These are phyloP conservation scores for Glossosoma conforme DNA, from an alignment of 1,140 invertebrate species.

Conservation along the genomic window DNA sequence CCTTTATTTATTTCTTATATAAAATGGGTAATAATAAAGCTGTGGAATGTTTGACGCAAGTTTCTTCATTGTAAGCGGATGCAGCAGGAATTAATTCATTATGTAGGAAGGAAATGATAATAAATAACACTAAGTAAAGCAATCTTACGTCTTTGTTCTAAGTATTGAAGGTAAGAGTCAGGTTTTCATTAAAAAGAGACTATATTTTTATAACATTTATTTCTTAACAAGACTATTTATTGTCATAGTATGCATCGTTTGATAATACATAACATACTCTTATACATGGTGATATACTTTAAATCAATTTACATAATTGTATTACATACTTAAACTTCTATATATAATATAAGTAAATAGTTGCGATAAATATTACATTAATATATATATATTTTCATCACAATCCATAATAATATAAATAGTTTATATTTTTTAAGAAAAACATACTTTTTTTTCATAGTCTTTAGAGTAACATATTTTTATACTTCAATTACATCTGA, in stretches of 20 bases:
- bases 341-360: conserved; percentile 11
- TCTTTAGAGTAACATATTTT: neutral
- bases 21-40: no score
- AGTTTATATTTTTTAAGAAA: neutral
- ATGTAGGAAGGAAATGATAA: no score
- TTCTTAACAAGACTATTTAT: conserved; percentile 24
- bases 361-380: conserved; percentile 8
- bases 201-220: conserved; percentile 15
- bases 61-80: no score
- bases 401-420: neutral
- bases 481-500: no score
- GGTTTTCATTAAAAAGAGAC: no score
- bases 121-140: no score
- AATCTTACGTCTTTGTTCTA: no score
- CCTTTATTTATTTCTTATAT: no score
- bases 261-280: conserved; percentile 18
- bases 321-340: conserved; percentile 7
- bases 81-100: no score
- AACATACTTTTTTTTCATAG: neutral
- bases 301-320: neutral
- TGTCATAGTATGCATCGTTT: conserved; percentile 24
- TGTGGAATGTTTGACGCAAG: no score
- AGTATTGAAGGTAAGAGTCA: no score
- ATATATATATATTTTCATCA: conserved; percentile 9
- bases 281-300: conserved; percentile 3